A percentile compares a stretch with the other conserved stretches of the same genome.
These are phyloP conservation scores for Empis livida DNA, from an alignment of 2,888 invertebrate species.

Conservation along the genomic window DNA sequence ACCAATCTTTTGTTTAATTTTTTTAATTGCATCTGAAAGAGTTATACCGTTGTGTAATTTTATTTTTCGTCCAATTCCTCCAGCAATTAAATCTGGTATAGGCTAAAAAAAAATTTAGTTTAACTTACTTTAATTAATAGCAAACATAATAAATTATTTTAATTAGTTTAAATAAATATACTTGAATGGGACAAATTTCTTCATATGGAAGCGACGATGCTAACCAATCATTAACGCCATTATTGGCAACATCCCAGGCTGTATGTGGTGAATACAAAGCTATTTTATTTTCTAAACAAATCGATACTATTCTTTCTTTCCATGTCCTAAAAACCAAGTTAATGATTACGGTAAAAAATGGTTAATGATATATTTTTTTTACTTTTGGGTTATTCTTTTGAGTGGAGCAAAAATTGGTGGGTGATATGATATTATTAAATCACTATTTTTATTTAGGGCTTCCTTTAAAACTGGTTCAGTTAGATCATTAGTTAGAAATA, in stretches of 20 bases:
- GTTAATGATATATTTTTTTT: conserved; percentile 16
- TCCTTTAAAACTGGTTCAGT: conserved; percentile 79
- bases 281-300: conserved; percentile 71
- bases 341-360: no score
- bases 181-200: conserved; percentile 11
- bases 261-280: conserved; percentile 91
- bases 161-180: conserved; percentile 18
- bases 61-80: conserved; percentile 47
- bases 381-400: conserved; percentile 70
- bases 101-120: conserved; percentile 6
- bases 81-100: conserved; percentile 7
- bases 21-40: conserved; percentile 47
- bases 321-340: conserved; percentile 49
- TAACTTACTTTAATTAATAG: background rate
- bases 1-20: conserved; percentile 56
- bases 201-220: conserved; percentile 36
- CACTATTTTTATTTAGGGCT: conserved; percentile 51
- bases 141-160: no score
- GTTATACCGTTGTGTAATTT: conserved; percentile 39
- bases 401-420: conserved; percentile 86
- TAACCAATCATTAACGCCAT: conserved; percentile 93
- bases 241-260: conserved; percentile 67
- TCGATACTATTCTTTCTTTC: conserved; percentile 69
- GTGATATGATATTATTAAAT: conserved; percentile 86
- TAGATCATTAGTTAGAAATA: conserved; percentile 83